Conservation (phyloP, 2,888 invertebrate species). For the Crocallis elinguaria region DNA sequence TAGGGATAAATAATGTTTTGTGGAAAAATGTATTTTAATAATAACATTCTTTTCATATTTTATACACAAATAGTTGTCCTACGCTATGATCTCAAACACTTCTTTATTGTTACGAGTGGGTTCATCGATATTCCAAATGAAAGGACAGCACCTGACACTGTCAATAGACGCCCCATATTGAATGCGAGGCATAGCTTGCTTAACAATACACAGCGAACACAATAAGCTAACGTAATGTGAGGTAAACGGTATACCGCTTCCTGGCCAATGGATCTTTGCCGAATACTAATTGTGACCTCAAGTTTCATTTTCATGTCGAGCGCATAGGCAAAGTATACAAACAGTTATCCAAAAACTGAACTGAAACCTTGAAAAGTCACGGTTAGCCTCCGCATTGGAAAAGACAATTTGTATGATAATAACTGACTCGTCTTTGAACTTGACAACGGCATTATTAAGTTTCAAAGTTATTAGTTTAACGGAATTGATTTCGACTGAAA, state of each 20-base stretch:
- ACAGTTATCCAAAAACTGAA: slow-evolving; percentile 25
- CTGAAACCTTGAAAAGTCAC: slow-evolving; percentile 30
- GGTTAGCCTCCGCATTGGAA: slow-evolving; percentile 15
- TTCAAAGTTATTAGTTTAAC: neutral
- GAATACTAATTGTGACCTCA: slow-evolving; percentile 66
- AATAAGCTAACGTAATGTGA: slow-evolving; percentile 72
- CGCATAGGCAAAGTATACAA: slow-evolving; percentile 25
- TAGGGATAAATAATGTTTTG: no score
- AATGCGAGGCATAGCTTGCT: slow-evolving; percentile 60
- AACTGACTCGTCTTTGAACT: slow-evolving; percentile 23
- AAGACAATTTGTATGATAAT: slow-evolving; percentile 21
- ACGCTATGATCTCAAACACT: no score
- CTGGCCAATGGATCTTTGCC: slow-evolving; percentile 56
- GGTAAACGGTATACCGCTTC: slow-evolving; percentile 73
- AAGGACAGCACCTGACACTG: slow-evolving; percentile 38
- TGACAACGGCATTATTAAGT: slow-evolving; percentile 25
- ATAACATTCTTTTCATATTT: no score
- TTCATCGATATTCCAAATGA: slow-evolving; percentile 30
- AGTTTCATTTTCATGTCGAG: slow-evolving; percentile 40
- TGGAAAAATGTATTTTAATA: no score
- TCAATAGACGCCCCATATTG: slow-evolving; percentile 52
- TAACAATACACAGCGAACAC: slow-evolving; percentile 70
- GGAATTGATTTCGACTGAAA: neutral
- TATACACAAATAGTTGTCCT: no score
- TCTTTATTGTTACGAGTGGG: neutral